Evolutionary conservation across 2,888 invertebrate genomes (phyloP).

Genomic region (Mantis religiosa): DNA sequence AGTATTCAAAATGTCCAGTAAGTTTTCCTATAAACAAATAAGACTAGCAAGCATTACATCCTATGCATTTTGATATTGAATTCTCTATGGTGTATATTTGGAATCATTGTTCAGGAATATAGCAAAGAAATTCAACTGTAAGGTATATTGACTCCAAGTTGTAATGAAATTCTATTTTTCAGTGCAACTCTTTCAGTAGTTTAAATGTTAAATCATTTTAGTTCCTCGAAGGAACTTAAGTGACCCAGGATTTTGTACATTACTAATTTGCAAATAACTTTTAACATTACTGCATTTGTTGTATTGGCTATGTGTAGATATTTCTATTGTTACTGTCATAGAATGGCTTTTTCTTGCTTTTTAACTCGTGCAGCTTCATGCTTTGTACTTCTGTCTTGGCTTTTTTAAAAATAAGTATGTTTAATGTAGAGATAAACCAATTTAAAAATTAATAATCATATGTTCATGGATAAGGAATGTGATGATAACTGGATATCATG

Average conservation of each 20-base stretch:
- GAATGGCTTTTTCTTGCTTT: not conserved
- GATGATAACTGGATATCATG: conserved; percentile 12
- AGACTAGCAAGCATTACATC: too few species aligned
- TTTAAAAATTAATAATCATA: not conserved
- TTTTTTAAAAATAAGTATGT: not conserved
- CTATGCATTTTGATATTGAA: too few species aligned
- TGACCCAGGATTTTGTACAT: not conserved
- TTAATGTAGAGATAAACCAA: not conserved
- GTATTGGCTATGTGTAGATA: not conserved
- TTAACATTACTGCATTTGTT: not conserved
- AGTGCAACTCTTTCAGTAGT: too few species aligned
- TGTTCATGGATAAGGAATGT: not conserved
- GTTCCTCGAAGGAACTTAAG: not conserved
- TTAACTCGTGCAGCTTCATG: conserved; percentile 27
- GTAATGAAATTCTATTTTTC: too few species aligned
- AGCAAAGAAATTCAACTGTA: too few species aligned
- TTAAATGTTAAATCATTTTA: too few species aligned
- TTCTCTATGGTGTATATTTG: too few species aligned
- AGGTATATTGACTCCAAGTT: too few species aligned
- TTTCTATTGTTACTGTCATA: not conserved
- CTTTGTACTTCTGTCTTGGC: not conserved
- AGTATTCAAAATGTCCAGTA: too few species aligned
- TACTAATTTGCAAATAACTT: not conserved
- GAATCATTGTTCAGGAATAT: too few species aligned
- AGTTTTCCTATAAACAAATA: too few species aligned